These are phyloP conservation scores for Eulacestoma nigropectus DNA, from an alignment of 2,113 vertebrate species.

Conservation along the genomic window DNA sequence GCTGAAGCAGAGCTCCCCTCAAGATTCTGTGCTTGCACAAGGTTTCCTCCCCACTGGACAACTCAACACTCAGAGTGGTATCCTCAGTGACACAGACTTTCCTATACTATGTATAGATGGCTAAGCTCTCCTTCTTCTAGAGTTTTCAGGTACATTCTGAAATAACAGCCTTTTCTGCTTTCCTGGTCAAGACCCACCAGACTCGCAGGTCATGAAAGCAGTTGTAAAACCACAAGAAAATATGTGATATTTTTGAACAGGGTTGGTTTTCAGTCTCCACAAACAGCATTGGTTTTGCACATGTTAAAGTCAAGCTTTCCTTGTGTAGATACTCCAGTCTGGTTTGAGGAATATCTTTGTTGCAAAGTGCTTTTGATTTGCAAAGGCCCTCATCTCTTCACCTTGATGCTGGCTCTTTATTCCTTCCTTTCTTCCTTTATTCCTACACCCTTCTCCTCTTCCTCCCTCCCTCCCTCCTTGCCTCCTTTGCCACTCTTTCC, in stretches of 20 bases:
- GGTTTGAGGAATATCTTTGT: not conserved
- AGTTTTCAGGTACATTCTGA: not conserved
- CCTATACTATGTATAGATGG: not conserved
- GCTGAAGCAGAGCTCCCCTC: not conserved
- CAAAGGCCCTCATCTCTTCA: not conserved
- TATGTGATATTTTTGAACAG: not conserved
- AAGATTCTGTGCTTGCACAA: not conserved
- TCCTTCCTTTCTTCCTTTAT: not conserved
- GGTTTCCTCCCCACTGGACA: not conserved
- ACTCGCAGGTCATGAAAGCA: not conserved
- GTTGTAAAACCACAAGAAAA: not conserved
- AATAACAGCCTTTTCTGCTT: not conserved
- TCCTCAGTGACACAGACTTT: not conserved
- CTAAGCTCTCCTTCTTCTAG: not conserved
- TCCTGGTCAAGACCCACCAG: not conserved
- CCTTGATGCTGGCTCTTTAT: not conserved
- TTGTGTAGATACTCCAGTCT: not conserved
- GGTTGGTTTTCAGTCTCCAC: not conserved
- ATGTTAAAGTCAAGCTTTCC: not conserved
- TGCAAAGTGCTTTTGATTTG: not conserved
- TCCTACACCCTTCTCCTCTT: too few species aligned
- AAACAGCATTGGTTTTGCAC: not conserved
- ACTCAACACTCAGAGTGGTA: not conserved
- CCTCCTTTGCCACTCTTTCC: not conserved
- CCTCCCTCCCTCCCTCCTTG: not conserved